phyloP scores from a whole-genome alignment of 2,888 invertebrate genomes.

The Schrankia costaestrigalis region DNA sequence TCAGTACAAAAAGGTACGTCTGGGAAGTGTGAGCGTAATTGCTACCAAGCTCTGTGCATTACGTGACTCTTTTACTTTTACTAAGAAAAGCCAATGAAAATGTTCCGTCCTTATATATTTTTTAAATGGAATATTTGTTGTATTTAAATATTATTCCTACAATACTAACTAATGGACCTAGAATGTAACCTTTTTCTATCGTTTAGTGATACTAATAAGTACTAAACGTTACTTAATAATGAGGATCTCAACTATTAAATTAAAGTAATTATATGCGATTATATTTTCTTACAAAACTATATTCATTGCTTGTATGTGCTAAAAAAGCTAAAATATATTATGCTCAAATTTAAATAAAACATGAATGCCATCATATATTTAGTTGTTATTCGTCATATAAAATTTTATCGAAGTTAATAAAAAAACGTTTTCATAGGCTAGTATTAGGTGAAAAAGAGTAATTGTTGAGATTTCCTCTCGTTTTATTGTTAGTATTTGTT shows the following conservation, averaged over 20 bases:
- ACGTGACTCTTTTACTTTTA: slow-evolving; percentile 64
- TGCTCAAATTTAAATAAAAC: slow-evolving; percentile 30
- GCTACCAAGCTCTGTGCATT: slow-evolving; percentile 76
- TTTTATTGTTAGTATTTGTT: too few species aligned
- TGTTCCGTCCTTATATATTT: slow-evolving; percentile 36
- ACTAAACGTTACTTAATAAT: slow-evolving; percentile 18
- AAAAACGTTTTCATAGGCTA: too few species aligned
- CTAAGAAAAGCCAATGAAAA: slow-evolving; percentile 68
- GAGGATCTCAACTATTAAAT: slow-evolving; percentile 18
- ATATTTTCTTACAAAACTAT: slow-evolving; percentile 19
- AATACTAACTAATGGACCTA: neutral
- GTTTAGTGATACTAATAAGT: slow-evolving; percentile 20
- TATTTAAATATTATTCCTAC: neutral
- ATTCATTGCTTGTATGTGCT: slow-evolving; percentile 28
- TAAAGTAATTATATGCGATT: slow-evolving; percentile 21
- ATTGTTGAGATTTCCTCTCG: neutral
- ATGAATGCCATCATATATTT: slow-evolving; percentile 37
- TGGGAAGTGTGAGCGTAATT: slow-evolving; percentile 79
- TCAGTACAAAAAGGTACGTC: slow-evolving; percentile 65
- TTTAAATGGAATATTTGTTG: slow-evolving; percentile 1
- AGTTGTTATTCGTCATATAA: too few species aligned
- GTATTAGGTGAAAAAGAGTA: too few species aligned
- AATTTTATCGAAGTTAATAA: too few species aligned
- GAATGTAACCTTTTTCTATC: slow-evolving; percentile 7
- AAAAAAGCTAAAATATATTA: slow-evolving; percentile 34